Evolutionary conservation across 1,140 invertebrate genomes (phyloP), one percentile per base, ranked within the genome.

Genomic region (Adelges cooleyi): DNA sequence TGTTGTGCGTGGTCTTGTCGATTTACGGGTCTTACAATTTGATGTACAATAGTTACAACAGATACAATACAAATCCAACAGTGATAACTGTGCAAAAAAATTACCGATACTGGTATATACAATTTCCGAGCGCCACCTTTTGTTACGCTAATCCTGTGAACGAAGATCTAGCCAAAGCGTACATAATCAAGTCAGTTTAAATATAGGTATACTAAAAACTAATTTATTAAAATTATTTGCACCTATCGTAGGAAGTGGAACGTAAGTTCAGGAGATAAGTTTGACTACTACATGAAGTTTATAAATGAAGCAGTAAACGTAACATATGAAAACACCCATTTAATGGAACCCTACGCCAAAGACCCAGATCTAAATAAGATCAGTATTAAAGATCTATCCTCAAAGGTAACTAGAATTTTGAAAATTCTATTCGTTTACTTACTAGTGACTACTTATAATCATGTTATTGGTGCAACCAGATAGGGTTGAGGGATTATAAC

Each of bases 11-110:
- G 0, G 46, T 69, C 0, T 49, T 73, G 0, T 75, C 79, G 9
- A 42, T 51, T 18, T 65, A 59, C 10, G 67, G 68, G 18, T 65
- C 70, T 10, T 46, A 44, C 5, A 49, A 25, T 10, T 20, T 72
- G 17, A 50, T 78, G 73, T 3, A 66, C 74, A 75, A 78, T 9
- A 81, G 79, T 66, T 77, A 76, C 74, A 74, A 76, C 46, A 67
- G 80, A 10, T 83, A 78, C 71, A 74, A 72, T 20, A 77, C 77
- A 15, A 82, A 78, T 70, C 81, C 81, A 0, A 82, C 80, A 0
- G 80, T 83, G 0, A 77, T 82, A 13, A 79, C 80, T 0, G 70
- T 83, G 65, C 77, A 82, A 68, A 82, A 81, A 69, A 78, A 83
- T 71, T 82, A 77, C 69, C 71, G 81, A 27, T 77, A 76, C 48